Base-by-base conservation (phyloP, 2,113 vertebrate genomes). In the Malaclemys terrapin region DNA sequence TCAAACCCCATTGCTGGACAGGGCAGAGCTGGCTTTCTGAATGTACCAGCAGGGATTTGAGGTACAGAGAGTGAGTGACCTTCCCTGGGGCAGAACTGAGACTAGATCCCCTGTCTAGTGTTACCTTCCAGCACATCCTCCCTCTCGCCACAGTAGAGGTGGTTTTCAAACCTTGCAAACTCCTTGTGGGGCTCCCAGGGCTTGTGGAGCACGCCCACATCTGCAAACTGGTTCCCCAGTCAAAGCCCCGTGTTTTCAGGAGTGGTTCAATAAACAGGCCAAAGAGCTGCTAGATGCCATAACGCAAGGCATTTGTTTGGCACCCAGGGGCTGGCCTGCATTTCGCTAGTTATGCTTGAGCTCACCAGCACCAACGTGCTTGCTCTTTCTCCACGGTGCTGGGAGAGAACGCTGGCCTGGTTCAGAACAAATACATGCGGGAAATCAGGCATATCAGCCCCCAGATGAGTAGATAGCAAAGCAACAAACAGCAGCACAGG, bases 1-100 rank as follows among this genome's bases (percentile, higher is more conserved):
- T 72, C 31, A 22, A 42, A 24, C 8, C 22, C 85, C 42, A 47
- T 79, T 35, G 13, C 38, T 54, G 53, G 24, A 17, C 76, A 47
- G 50, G 16, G 47, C 84, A 57, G 56, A 57, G 24, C 0, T 0
- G 8, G 10, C 56, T 10, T 6, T 57, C 42, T 19, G 25, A 45
- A 65, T 80, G 80, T 38, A 12, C 3, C 11, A 75, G 69, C 20
- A 24, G n/a, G 35, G n/a, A 42, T 8, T 8, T 75, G 69, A 14
- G 1, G 6, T 29, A 25, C 31, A 85, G 83, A 86, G 27, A 72
- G 6, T 12, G 52, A 90, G 42, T 49, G 82, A 31, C 27, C 79
- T 91, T 92, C 59, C 72, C 52, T 89, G 53, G 85, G 82, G 65
- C 79, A 83, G 45, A 79, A 11, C 54, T 88, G 81, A 82, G 27